Base-by-base conservation (phyloP, 1,140 invertebrate genomes). In the Leptoteleia sp. region DNA sequence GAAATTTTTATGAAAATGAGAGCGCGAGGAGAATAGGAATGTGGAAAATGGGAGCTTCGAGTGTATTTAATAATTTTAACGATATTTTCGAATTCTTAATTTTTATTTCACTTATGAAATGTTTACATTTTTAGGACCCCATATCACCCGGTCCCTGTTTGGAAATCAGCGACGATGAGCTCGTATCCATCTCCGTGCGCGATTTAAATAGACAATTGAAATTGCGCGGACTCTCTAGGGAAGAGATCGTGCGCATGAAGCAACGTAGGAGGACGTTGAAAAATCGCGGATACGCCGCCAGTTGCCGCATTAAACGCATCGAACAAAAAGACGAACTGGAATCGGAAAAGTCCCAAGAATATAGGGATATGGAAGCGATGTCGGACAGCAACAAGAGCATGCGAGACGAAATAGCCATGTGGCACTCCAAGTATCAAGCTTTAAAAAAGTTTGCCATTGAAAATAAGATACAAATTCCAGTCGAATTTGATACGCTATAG, bases 241-340 rank as follows among this genome's bases (percentile, higher is more conserved):
- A 97, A 45, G 96, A 98, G 82, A 97, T 98, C 76, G 93, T 96
- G 27, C 92, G 94, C 4, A 97, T 98, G 96, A 98, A 98, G 84
- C 96, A 98, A 82, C 90, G 96, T 7, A 88, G 96, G 19, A 87
- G 96, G 29, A 98, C 96, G 0, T 85, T 98, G 0, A 98, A 98
- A 84, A 98, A 98, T 86, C 91, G 96, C 68, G 96, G 96, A 0
- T 98, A 98, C 83, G 96, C 96, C 0, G 96, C 96, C 1, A 97
- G 95, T 79, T 98, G 96, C 83, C 93, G 97, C 0, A 97, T 97
- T 35, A 98, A 98, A 87, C 90, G 97, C 27, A 96, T 97, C 37
- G 96, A 97, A 80, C 96, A 98, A 82, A 97, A 97, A 85, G 96
- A 97, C 84, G 95, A 96, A 79, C 83, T 98, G 19, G 96, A 98